These are phyloP conservation scores for Heliangelus exortis DNA, from an alignment of 2,797 vertebrate genomes.

Conservation along the genomic window DNA sequence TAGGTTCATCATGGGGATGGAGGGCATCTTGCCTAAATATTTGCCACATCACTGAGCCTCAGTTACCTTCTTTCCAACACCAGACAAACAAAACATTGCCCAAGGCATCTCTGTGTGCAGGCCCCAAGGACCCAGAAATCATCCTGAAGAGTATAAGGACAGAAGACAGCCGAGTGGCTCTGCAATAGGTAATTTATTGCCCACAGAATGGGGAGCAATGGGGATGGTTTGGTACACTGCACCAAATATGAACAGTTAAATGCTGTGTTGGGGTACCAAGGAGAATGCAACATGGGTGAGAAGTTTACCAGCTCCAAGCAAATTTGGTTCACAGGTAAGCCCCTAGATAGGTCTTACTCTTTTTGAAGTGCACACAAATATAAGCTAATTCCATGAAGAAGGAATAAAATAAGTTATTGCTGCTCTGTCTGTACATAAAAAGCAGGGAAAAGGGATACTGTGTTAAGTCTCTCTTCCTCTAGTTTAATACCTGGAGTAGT, in stretches of 20 bases:
- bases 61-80: background rate
- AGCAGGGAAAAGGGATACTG: background rate
- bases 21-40: background rate
- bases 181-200: fast-evolving
- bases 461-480: background rate
- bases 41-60: background rate
- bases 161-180: background rate
- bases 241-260: background rate
- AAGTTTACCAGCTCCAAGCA: background rate
- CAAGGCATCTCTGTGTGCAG: background rate
- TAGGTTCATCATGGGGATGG: constrained; percentile 34
- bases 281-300: background rate
- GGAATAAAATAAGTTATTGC: background rate
- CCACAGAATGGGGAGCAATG: background rate
- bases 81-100: background rate
- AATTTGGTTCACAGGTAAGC: background rate
- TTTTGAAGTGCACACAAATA: background rate
- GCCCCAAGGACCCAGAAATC: background rate
- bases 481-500: background rate
- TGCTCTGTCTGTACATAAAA: background rate
- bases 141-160: background rate
- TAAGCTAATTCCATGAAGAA: background rate
- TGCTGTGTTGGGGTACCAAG: background rate
- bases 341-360: background rate
- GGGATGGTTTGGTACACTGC: background rate